Conservation (phyloP, 2,888 invertebrate species). For the Caenorhabditis plicata region DNA sequence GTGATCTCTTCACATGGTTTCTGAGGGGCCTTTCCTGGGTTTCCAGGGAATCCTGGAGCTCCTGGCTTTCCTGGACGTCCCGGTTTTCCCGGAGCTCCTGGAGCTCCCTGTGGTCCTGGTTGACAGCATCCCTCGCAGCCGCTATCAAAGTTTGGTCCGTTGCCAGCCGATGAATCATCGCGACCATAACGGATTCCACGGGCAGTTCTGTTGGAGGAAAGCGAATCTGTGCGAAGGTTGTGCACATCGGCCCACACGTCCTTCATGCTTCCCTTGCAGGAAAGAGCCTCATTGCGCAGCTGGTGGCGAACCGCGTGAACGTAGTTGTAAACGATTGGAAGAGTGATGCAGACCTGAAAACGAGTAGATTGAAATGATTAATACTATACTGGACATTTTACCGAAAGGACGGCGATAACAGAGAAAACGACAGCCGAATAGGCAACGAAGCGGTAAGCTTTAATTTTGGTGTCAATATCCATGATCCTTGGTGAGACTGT, state of each 20-base stretch:
- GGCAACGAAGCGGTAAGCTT: constrained; percentile 52
- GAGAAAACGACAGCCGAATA: constrained; percentile 53
- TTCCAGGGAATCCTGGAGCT: constrained; percentile 55
- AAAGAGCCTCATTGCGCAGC: constrained; percentile 41
- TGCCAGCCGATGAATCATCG: constrained; percentile 14
- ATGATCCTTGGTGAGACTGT: constrained; percentile 7
- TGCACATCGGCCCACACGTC: constrained; percentile 55
- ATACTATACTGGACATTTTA: constrained; percentile 1
- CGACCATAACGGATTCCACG: constrained; percentile 42
- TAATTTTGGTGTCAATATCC: constrained; percentile 44
- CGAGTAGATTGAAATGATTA: neutral
- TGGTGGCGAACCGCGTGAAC: constrained; percentile 43
- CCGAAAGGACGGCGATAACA: constrained; percentile 35
- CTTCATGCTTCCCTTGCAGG: constrained; percentile 50
- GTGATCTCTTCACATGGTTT: constrained; percentile 55
- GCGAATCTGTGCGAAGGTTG: constrained; percentile 39
- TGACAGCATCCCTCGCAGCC: constrained; percentile 48
- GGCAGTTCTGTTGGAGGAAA: constrained; percentile 44
- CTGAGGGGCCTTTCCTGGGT: constrained; percentile 51
- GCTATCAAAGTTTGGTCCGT: constrained; percentile 40
- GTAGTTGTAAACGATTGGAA: constrained; percentile 51
- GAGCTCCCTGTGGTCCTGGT: constrained; percentile 39
- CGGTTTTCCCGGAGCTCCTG: constrained; percentile 36
- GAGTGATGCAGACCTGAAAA: constrained; percentile 42
- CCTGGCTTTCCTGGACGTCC: constrained; percentile 48